Conservation (phyloP, 2,797 vertebrate species). For the Anabacerthia variegaticeps region DNA sequence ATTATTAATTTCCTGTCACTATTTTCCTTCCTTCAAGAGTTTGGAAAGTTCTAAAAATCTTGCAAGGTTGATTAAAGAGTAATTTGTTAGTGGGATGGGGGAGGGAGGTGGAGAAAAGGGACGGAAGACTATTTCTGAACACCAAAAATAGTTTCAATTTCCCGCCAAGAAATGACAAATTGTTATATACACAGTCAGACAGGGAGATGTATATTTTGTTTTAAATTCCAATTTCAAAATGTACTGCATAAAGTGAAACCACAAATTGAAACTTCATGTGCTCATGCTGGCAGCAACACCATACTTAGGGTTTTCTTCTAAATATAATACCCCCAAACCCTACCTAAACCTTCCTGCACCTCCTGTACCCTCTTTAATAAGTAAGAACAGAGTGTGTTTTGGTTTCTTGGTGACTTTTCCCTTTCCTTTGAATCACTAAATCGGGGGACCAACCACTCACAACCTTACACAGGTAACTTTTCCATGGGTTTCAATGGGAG, state of each 20-base stretch:
- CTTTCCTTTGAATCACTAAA: background rate
- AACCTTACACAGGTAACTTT: slow-evolving; percentile 7
- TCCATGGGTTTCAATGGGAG: background rate
- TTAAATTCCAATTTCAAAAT: slow-evolving; percentile 63
- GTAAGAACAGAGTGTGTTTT: slow-evolving; percentile 2
- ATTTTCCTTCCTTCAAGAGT: slow-evolving; percentile 47
- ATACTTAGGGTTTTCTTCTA: background rate
- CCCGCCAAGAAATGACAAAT: slow-evolving; percentile 58
- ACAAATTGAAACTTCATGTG: slow-evolving; percentile 68
- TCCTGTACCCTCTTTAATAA: background rate
- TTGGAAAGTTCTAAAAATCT: slow-evolving; percentile 30
- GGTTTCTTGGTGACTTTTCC: background rate
- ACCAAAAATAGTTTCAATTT: slow-evolving; percentile 63
- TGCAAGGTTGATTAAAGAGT: slow-evolving; percentile 44
- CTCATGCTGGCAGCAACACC: slow-evolving; percentile 3
- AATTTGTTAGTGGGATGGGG: background rate
- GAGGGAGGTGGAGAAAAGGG: background rate
- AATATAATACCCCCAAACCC: slow-evolving; percentile 5
- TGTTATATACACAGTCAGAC: slow-evolving; percentile 30
- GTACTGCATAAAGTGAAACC: slow-evolving; percentile 40
- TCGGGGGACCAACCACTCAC: background rate
- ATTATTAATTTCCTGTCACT: slow-evolving; percentile 65
- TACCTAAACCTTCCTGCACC: slow-evolving; percentile 16
- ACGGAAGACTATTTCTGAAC: slow-evolving; percentile 26
- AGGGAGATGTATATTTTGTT: slow-evolving; percentile 59